phyloP scores from a whole-genome alignment of 2,797 vertebrate species.

The Hylomyscus alleni region DNA sequence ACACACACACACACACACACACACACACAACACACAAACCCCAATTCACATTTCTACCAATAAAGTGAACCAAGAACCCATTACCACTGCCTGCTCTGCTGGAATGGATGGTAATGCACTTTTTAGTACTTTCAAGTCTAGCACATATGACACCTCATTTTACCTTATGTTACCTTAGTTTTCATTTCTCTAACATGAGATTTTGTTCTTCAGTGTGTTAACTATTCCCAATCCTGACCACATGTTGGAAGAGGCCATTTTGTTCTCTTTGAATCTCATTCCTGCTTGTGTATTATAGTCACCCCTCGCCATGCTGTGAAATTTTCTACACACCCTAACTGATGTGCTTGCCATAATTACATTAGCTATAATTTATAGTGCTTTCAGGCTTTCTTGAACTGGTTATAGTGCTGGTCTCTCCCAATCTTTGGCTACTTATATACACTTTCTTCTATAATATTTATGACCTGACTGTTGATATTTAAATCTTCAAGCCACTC shows the following conservation, averaged over 20 bases:
- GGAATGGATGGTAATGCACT: background rate
- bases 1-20: background rate
- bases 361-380: background rate
- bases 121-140: background rate
- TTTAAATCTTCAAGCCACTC: slow-evolving; percentile 8
- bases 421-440: background rate
- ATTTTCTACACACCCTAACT: slow-evolving; percentile 1
- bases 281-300: background rate
- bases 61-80: background rate
- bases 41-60: background rate
- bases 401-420: background rate
- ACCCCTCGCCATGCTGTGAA: background rate
- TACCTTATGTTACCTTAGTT: background rate
- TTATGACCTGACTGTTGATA: slow-evolving; percentile 7
- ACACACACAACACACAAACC: background rate
- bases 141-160: background rate
- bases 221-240: slow-evolving; percentile 4
- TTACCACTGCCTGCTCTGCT: background rate
- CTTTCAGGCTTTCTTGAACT: background rate
- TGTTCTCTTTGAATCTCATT: background rate
- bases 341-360: slow-evolving; percentile 16
- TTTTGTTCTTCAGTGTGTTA: slow-evolving; percentile 29
- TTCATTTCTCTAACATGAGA: background rate
- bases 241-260: background rate
- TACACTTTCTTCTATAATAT: slow-evolving; percentile 54